phyloP scores from a whole-genome alignment of 2,113 vertebrate species.

The Sphyrna mokarran region DNA sequence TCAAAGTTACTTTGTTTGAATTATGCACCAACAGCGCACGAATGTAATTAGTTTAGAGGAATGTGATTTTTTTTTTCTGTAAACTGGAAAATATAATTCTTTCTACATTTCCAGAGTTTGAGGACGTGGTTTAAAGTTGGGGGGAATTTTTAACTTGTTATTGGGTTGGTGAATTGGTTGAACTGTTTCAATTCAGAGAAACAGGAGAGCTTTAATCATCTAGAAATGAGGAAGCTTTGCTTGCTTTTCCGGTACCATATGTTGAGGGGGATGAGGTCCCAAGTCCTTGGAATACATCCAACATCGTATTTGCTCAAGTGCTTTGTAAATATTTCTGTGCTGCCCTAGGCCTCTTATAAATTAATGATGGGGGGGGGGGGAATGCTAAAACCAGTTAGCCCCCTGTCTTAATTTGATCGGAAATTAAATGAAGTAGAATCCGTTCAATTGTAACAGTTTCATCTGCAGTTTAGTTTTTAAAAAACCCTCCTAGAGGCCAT shows the following conservation, averaged over 20 bases:
- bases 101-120: background rate
- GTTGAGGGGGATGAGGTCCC: background rate
- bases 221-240: background rate
- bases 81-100: background rate
- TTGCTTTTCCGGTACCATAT: background rate
- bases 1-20: background rate
- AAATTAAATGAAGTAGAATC: background rate
- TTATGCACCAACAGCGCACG: background rate
- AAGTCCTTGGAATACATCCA: background rate
- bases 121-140: background rate
- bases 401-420: background rate
- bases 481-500: background rate
- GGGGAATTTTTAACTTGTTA: background rate
- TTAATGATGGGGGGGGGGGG: background rate
- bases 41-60: background rate
- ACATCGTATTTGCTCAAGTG: background rate
- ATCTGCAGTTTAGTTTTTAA: background rate
- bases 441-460: background rate
- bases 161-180: background rate
- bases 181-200: background rate
- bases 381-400: background rate
- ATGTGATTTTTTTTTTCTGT: background rate
- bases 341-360: background rate
- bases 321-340: background rate
- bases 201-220: background rate